phyloP scores from a whole-genome alignment of 2,113 vertebrate species.

The Corvus cornix region DNA sequence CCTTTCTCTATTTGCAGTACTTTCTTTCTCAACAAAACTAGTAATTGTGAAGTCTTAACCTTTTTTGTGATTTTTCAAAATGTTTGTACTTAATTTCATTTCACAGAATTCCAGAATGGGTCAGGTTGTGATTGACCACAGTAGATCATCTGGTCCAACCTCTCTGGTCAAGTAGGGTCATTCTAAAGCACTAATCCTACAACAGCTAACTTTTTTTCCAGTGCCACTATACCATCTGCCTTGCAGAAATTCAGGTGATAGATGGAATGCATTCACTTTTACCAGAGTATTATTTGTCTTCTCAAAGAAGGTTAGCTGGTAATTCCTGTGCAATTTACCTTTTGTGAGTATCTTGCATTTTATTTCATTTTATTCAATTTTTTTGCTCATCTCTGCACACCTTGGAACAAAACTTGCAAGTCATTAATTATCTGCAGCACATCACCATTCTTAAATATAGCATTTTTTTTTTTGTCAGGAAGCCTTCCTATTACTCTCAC shows the following conservation, averaged over 20 bases:
- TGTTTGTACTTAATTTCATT: not conserved
- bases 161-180: not conserved
- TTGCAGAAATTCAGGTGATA: not conserved
- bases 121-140: not conserved
- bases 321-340: not conserved
- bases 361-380: not conserved
- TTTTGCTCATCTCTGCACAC: not conserved
- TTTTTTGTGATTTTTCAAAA: not conserved
- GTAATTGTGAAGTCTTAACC: not conserved
- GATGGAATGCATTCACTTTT: not conserved
- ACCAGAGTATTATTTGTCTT: not conserved
- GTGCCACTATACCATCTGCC: accelerated
- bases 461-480: not conserved
- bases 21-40: not conserved
- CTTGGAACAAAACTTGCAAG: not conserved
- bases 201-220: not conserved
- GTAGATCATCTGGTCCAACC: not conserved
- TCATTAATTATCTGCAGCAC: not conserved
- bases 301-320: not conserved
- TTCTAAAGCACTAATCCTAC: not conserved
- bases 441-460: not conserved
- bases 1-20: not conserved
- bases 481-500: not conserved
- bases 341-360: not conserved
- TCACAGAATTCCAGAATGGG: not conserved